Percentiles rank a stretch among this genome's conserved stretches.
Conservation (phyloP, 1,140 invertebrate species). For the Phymastichus coffea region DNA sequence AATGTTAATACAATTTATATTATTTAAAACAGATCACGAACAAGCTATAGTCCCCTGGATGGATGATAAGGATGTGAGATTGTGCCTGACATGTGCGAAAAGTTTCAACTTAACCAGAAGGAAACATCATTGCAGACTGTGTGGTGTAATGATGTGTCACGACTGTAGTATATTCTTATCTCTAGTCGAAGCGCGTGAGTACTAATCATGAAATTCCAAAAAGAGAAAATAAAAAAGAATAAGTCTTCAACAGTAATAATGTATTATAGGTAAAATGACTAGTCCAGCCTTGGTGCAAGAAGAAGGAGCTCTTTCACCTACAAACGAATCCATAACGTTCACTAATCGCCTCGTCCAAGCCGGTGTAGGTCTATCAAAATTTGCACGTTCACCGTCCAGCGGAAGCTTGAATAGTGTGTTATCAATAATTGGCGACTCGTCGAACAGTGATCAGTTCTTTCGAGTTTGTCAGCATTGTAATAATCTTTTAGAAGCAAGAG, state of each 20-base stretch:
- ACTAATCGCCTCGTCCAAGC: slow-evolving; percentile 60
- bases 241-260: slow-evolving; percentile 9
- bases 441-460: slow-evolving; percentile 63
- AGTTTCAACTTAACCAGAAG: slow-evolving; percentile 83
- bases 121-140: slow-evolving; percentile 95
- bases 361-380: slow-evolving; percentile 53
- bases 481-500: slow-evolving; percentile 76
- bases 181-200: slow-evolving; percentile 80
- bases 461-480: slow-evolving; percentile 84
- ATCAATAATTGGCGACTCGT: slow-evolving; percentile 56
- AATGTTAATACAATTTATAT: slow-evolving; percentile 22
- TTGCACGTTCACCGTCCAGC: slow-evolving; percentile 53
- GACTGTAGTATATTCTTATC: slow-evolving; percentile 89
- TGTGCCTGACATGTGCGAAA: slow-evolving; percentile 89
- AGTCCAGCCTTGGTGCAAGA: slow-evolving; percentile 56
- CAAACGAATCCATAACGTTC: slow-evolving; percentile 39
- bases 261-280: slow-evolving; percentile 61
- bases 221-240: neutral
- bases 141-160: slow-evolving; percentile 93
- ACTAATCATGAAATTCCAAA: slow-evolving; percentile 3
- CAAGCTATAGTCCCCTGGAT: slow-evolving; percentile 88
- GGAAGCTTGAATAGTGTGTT: slow-evolving; percentile 56
- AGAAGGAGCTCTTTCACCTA: slow-evolving; percentile 47
- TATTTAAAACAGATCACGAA: slow-evolving; percentile 73
- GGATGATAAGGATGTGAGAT: slow-evolving; percentile 83